phyloP scores from a whole-genome alignment of 1,140 invertebrate species.

The Drosophila sp. region DNA sequence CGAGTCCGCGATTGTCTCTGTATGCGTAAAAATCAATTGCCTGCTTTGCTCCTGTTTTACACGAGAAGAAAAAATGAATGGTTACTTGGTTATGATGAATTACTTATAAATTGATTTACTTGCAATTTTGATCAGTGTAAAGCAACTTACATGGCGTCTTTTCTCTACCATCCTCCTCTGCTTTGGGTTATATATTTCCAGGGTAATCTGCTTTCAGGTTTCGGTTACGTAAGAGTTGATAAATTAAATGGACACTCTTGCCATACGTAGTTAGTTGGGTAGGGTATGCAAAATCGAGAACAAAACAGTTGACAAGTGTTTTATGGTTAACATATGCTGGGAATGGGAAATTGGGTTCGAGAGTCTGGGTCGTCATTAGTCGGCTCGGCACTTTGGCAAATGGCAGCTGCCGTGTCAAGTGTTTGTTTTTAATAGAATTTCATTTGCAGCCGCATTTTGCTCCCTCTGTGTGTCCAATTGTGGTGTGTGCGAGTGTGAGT shows the following conservation, averaged over 20 bases:
- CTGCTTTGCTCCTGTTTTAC: no score
- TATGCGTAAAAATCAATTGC: no score
- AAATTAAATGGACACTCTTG: background rate
- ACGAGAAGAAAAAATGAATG: no score
- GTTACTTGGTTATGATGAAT: no score
- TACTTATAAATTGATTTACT: no score
- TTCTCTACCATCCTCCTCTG: no score
- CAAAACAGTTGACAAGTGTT: conserved; percentile 58
- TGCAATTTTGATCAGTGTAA: no score
- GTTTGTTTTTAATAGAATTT: conserved; percentile 81
- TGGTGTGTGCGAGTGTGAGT: background rate
- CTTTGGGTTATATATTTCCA: background rate
- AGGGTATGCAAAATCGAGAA: conserved; percentile 7
- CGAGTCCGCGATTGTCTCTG: no score
- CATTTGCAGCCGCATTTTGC: conserved; percentile 64
- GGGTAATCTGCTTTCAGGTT: background rate
- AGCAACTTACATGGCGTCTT: no score
- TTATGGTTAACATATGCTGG: conserved; percentile 52
- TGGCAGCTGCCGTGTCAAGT: conserved; percentile 74
- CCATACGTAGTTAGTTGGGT: background rate
- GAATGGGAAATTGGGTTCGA: background rate
- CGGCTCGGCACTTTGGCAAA: conserved; percentile 43
- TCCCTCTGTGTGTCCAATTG: conserved; percentile 9
- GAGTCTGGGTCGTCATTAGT: conserved; percentile 65
- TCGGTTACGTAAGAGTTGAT: background rate